Evolutionary conservation across 2,797 vertebrate genomes (phyloP).

Genomic region (Cryptoprocta ferox): DNA sequence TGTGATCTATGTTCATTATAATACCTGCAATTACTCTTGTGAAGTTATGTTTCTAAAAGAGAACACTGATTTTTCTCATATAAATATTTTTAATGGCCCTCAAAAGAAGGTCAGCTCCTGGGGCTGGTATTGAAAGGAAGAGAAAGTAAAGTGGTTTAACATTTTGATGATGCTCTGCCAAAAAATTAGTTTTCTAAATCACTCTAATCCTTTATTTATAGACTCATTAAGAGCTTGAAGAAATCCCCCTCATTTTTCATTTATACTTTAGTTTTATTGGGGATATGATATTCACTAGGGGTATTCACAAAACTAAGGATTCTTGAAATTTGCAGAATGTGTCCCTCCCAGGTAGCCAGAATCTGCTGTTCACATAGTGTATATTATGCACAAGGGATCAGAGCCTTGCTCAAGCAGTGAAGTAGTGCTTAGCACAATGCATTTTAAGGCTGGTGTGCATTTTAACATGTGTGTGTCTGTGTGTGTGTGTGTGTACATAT

Average conservation of each 20-base stretch:
- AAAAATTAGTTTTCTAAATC: conserved; percentile 30
- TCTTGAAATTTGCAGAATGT: background rate
- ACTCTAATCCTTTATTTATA: conserved; percentile 17
- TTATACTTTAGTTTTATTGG: background rate
- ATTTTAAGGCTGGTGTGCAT: background rate
- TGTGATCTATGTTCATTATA: background rate
- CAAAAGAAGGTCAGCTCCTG: background rate
- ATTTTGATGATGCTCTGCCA: background rate
- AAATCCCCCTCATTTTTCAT: background rate
- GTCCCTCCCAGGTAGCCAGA: background rate
- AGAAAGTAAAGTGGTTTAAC: background rate
- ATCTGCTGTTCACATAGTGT: background rate
- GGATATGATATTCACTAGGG: background rate
- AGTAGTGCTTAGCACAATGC: background rate
- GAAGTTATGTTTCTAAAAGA: background rate
- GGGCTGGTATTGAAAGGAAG: background rate
- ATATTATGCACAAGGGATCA: background rate
- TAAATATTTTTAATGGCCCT: background rate
- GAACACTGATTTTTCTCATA: background rate
- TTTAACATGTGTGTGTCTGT: background rate
- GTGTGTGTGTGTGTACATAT: background rate
- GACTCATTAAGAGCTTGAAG: background rate
- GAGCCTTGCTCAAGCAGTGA: background rate
- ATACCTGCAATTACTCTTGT: background rate
- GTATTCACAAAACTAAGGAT: background rate